Evolutionary conservation across 2,888 invertebrate genomes (phyloP).

Genomic region (Zootermopsis nevadensis): DNA sequence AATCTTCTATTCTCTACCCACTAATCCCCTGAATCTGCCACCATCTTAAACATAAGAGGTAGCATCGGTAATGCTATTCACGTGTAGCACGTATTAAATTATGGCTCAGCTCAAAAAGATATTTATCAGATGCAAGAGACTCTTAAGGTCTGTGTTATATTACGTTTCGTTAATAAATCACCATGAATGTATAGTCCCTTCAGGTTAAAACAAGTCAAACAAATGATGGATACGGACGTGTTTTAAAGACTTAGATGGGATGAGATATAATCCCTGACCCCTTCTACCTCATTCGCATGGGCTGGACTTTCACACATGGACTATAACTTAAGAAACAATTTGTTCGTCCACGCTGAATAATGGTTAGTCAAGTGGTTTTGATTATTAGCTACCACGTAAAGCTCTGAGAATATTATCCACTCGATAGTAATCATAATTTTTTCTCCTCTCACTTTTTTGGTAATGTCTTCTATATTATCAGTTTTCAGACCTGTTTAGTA

Average conservation of each 20-base stretch:
- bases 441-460: not conserved
- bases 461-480: not conserved
- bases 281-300: not conserved
- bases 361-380: constrained; percentile 17
- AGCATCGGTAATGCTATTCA: constrained; percentile 31
- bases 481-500: no score
- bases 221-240: not conserved
- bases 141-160: constrained; percentile 38
- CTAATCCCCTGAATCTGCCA: not conserved
- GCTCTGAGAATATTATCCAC: not conserved
- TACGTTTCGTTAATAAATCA: constrained; percentile 40
- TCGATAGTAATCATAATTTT: not conserved
- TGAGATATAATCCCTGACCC: not conserved
- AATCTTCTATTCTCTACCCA: not conserved
- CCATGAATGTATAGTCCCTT: constrained; percentile 23
- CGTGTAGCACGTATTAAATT: constrained; percentile 40
- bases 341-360: constrained; percentile 25
- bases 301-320: not conserved
- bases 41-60: constrained; percentile 35
- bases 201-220: constrained; percentile 5
- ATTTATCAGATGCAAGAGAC: constrained; percentile 40
- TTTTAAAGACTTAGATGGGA: not conserved
- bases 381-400: constrained; percentile 10
- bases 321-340: constrained; percentile 33
- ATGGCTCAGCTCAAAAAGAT: constrained; percentile 36